A percentile compares a stretch with the other conserved stretches of the same genome.
Conservation (phyloP, 1,140 invertebrate species). For the Nephotettix cincticeps region DNA sequence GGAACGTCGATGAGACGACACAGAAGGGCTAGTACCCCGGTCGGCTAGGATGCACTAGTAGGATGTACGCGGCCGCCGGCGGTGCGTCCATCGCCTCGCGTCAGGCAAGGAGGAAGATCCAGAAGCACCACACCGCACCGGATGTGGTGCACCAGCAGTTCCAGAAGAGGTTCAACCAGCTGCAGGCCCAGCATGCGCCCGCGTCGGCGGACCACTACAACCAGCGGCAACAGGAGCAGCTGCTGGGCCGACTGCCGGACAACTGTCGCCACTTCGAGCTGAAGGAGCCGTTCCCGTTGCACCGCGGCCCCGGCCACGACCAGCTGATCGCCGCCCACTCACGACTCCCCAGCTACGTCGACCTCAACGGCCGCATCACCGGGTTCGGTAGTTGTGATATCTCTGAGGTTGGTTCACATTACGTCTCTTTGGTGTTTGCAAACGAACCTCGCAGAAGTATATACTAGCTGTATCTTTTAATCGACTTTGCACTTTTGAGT, state of each 20-base stretch:
- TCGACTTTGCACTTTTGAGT: no score
- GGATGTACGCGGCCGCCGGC: conserved; percentile 72
- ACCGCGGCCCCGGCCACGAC: neutral
- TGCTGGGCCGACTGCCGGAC: conserved; percentile 6
- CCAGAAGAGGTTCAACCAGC: conserved; percentile 40
- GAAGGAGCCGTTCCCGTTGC: conserved; percentile 21
- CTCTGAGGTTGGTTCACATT: conserved; percentile 29
- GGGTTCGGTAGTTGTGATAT: conserved; percentile 33
- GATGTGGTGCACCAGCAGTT: conserved; percentile 42
- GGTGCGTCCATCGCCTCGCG: conserved; percentile 69
- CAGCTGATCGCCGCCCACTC: conserved; percentile 21
- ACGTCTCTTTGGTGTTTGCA: no score
- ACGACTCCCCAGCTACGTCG: conserved; percentile 35
- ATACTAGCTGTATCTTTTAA: no score
- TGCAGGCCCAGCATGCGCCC: conserved; percentile 41
- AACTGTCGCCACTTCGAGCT: conserved; percentile 18
- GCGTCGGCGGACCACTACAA: conserved; percentile 34
- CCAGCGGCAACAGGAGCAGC: conserved; percentile 25
- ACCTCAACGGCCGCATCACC: conserved; percentile 33
- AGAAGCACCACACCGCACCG: conserved; percentile 37
- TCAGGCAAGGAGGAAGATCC: conserved; percentile 53
- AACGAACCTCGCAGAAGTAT: no score
- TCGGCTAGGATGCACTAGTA: no score
- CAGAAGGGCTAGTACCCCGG: no score
- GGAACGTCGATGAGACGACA: no score